Evolutionary conservation across 2,113 vertebrate genomes (phyloP).

Genomic region (Rousettus leschenaultii): DNA sequence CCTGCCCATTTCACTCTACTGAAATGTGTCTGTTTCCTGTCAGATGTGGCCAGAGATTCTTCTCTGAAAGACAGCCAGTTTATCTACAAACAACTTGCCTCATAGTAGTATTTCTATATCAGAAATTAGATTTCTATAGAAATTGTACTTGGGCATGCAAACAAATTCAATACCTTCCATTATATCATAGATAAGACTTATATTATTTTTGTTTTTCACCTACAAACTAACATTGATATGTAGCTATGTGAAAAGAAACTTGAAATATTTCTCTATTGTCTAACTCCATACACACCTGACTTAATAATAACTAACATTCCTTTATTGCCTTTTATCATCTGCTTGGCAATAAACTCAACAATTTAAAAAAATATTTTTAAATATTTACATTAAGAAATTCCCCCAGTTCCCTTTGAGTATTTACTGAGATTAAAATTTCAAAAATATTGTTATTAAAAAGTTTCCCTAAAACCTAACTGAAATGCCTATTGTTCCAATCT

Average conservation of each 20-base stretch:
- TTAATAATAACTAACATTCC: neutral
- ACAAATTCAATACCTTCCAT: neutral
- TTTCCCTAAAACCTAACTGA: neutral
- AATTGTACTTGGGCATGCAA: neutral
- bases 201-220: neutral
- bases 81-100: neutral
- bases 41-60: neutral
- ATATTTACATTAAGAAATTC: conserved; percentile 12
- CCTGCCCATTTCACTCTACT: neutral
- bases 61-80: neutral
- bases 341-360: neutral
- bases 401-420: neutral
- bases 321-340: neutral
- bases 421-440: neutral
- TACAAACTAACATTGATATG: neutral
- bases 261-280: neutral
- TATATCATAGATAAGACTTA: neutral
- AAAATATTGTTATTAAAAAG: neutral
- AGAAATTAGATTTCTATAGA: neutral
- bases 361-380: neutral
- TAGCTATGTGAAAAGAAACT: neutral
- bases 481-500: neutral
- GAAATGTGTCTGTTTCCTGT: neutral
- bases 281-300: no score
- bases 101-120: neutral